Base-by-base conservation (phyloP, 2,888 invertebrate genomes). In the Drosophila kuntzei region DNA sequence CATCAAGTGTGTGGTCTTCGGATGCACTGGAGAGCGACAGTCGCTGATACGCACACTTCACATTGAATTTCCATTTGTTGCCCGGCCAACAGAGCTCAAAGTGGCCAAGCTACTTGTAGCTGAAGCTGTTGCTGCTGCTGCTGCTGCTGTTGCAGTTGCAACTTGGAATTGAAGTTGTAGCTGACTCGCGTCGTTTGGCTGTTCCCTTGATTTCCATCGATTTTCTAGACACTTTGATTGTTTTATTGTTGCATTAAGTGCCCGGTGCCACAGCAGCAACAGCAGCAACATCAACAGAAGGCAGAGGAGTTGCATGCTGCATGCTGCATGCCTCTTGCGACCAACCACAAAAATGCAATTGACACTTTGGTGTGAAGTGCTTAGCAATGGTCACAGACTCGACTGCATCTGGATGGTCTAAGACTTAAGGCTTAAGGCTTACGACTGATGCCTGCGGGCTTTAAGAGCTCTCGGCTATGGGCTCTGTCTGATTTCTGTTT, bases 211-310 rank as follows among this genome's bases (percentile, higher is more conserved):
- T 84, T 89, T 89, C 87, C 89, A 85, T 86, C 85, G 85, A 86
- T 86, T 86, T 89, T 86, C 85, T 89, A 87, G 85, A 87, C 85
- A 89, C 85, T 84, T 83, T 86, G 85, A 86, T 86, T 86, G 85
- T 86, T 86, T 86, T 86, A 86, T 86, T 86, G 85, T 86, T 86
- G 89, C 87, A 86, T 89, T 86, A 86, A 86, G 85, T 86, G 87
- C 70, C 74, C 69, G 50, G 46, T 37, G 34, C 29, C 43, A 36
- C 39, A 18, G 50, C 39, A 7, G 20, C 43, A 46, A 22, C 27
- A 53, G 22, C 46, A 54, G 18, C 50, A 22, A 8, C 20, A 36
- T 11, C 62, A 49, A 32, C 41, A 53, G 36, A 29, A 44, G 60
- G 43, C 39, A 16, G 39, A 43, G 60, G 53, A 47, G 29, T 44